phyloP scores from a whole-genome alignment of 2,797 vertebrate genomes.

The Characodon lateralis region DNA sequence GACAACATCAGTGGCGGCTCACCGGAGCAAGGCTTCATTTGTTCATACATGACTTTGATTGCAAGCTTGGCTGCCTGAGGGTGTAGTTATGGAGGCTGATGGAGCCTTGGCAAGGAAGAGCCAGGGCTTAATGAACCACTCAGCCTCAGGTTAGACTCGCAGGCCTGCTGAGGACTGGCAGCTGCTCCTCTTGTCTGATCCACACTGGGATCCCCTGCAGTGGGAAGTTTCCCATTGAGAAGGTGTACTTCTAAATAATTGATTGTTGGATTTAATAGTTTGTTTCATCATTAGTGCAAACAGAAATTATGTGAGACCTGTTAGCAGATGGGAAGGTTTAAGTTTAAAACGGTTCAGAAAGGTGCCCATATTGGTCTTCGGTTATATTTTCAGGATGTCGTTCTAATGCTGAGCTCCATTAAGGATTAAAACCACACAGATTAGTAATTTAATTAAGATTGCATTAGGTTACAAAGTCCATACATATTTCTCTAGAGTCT shows the following conservation, averaged over 20 bases:
- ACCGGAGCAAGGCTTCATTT: not conserved
- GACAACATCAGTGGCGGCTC: conserved; percentile 1
- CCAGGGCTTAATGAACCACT: conserved; percentile 64
- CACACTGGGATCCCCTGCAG: conserved; percentile 69
- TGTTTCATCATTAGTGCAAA: conserved; percentile 55
- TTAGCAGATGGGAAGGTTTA: conserved; percentile 3
- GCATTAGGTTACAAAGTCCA: conserved; percentile 14
- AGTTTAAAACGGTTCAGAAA: not conserved
- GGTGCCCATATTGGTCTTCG: not conserved
- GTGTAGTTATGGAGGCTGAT: conserved; percentile 31
- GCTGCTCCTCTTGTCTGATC: conserved; percentile 79
- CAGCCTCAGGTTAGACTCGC: conserved; percentile 45
- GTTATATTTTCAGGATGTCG: not conserved
- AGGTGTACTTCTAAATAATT: conserved; percentile 76
- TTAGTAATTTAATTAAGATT: conserved; percentile 20
- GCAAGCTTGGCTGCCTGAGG: conserved; percentile 24
- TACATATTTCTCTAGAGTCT: conserved; percentile 21
- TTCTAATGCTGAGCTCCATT: not conserved
- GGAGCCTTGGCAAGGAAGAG: conserved; percentile 44
- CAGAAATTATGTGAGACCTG: conserved; percentile 24
- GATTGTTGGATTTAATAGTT: conserved; percentile 66
- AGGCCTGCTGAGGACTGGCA: conserved; percentile 66
- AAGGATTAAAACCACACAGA: conserved; percentile 20
- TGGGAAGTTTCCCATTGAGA: conserved; percentile 79
- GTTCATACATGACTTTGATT: not conserved